phyloP scores from a whole-genome alignment of 2,797 vertebrate genomes.

The Diplodus puntazzo region DNA sequence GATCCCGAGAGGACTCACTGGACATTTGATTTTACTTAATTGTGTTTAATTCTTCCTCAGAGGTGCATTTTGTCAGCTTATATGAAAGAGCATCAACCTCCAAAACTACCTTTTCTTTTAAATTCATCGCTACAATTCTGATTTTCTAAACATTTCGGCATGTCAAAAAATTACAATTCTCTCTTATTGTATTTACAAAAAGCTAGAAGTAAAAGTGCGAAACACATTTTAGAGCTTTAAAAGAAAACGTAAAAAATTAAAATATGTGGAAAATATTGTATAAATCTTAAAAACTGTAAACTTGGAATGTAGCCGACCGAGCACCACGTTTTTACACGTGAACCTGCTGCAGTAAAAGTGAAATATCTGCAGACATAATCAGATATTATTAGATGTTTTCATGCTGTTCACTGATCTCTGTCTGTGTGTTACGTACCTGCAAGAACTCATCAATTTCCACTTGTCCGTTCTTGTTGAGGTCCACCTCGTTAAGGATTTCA shows the following conservation, averaged over 20 bases:
- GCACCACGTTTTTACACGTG: not conserved
- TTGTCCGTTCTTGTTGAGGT: slow-evolving; percentile 98
- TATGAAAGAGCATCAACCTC: too few species aligned
- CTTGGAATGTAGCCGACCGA: not conserved
- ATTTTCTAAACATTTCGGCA: not conserved
- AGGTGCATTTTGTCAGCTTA: not conserved
- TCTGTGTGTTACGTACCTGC: slow-evolving; percentile 84
- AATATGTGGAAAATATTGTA: too few species aligned
- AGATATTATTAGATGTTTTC: not conserved
- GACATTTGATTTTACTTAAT: not conserved
- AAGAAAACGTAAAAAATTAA: too few species aligned
- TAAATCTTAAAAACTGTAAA: too few species aligned
- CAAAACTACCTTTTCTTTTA: too few species aligned
- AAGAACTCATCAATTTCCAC: slow-evolving; percentile 97
- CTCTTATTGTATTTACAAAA: too few species aligned
- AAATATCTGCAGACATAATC: not conserved
- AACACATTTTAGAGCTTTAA: too few species aligned
- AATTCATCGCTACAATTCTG: not conserved
- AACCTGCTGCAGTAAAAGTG: not conserved
- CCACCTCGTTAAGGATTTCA: slow-evolving; percentile 97
- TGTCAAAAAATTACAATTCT: too few species aligned
- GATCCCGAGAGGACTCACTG: not conserved
- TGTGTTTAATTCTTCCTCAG: too few species aligned
- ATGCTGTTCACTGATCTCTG: not conserved
- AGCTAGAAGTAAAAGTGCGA: too few species aligned